These are phyloP conservation scores for Coptotermes formosanus DNA, from an alignment of 1,140 invertebrate genomes.

Conservation along the genomic window DNA sequence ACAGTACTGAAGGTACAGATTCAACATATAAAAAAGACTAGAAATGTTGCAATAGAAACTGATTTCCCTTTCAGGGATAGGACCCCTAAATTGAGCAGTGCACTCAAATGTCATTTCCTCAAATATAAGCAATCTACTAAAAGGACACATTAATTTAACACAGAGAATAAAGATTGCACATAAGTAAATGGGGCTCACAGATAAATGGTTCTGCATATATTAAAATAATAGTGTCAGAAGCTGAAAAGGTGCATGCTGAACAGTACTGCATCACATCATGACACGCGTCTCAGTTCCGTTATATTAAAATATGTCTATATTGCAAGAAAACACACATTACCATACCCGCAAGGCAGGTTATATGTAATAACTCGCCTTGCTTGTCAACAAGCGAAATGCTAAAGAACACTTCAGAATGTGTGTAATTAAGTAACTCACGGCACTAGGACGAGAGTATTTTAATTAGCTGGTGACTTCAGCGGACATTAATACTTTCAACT, in stretches of 20 bases:
- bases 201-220: not conserved
- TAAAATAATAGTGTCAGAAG: not conserved
- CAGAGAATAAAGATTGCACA: not conserved
- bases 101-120: not conserved
- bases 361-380: not conserved
- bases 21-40: not conserved
- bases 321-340: not conserved
- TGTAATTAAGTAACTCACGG: not conserved
- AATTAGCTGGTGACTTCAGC: not conserved
- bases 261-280: not conserved
- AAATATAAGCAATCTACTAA: conserved; percentile 7
- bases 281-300: not conserved
- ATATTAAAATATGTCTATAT: not conserved
- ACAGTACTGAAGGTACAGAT: not conserved
- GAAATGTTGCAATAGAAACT: not conserved
- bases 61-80: not conserved
- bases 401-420: not conserved
- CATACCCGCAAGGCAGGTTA: not conserved
- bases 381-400: not conserved
- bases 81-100: not conserved
- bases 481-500: not conserved
- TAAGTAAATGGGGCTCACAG: not conserved
- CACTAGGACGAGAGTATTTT: not conserved
- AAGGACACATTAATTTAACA: not conserved
- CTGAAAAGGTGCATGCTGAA: not conserved